phyloP scores from a whole-genome alignment of 2,797 vertebrate species.

The Lateolabrax maculatus region DNA sequence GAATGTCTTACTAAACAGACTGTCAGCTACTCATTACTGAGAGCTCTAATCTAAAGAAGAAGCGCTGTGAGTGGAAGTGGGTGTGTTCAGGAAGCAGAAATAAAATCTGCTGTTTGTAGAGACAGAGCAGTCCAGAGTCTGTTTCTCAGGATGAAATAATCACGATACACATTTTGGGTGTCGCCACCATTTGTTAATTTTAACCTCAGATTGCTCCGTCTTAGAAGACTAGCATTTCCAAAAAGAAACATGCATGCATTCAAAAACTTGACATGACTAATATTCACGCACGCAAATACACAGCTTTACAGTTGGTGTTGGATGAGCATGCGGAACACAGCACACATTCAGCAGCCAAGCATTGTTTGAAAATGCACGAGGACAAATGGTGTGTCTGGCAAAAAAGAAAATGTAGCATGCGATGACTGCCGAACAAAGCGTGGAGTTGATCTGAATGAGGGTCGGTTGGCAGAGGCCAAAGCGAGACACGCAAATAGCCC shows the following conservation, averaged over 20 bases:
- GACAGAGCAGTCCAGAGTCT: slow-evolving; percentile 68
- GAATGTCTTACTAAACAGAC: slow-evolving; percentile 53
- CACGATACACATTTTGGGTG: background rate
- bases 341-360: slow-evolving; percentile 48
- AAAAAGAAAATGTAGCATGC: slow-evolving; percentile 67
- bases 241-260: slow-evolving; percentile 51
- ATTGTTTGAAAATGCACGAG: slow-evolving; percentile 34
- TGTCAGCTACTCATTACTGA: slow-evolving; percentile 49
- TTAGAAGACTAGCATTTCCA: slow-evolving; percentile 36
- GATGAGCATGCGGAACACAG: slow-evolving; percentile 67
- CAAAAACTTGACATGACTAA: slow-evolving; percentile 40
- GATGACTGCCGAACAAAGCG: slow-evolving; percentile 59
- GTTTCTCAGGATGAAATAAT: background rate
- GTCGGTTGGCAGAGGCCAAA: slow-evolving; percentile 44
- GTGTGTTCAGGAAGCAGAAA: slow-evolving; percentile 61
- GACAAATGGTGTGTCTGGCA: slow-evolving; percentile 47
- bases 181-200: slow-evolving; percentile 13
- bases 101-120: slow-evolving; percentile 48
- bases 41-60: slow-evolving; percentile 50
- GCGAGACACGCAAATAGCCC: slow-evolving; percentile 53
- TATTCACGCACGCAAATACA: slow-evolving; percentile 48
- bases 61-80: slow-evolving; percentile 59
- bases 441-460: slow-evolving; percentile 51
- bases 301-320: slow-evolving; percentile 35
- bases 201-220: slow-evolving; percentile 56